These are phyloP conservation scores for Gnathonemus longibarbis DNA, from an alignment of 2,113 vertebrate species.

Conservation along the genomic window DNA sequence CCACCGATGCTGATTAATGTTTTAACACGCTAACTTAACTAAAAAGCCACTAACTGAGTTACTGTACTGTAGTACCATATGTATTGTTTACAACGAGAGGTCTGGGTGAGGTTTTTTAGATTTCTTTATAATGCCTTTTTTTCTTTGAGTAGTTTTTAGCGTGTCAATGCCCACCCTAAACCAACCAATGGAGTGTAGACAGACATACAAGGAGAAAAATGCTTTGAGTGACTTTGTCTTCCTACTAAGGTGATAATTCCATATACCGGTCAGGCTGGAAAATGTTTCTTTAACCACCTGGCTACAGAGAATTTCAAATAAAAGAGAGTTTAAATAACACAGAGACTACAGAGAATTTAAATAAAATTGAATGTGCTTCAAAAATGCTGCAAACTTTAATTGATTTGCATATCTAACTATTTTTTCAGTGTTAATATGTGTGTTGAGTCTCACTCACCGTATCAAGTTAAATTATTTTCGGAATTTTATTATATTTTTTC, in stretches of 20 bases:
- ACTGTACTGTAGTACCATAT: neutral
- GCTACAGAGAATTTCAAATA: neutral
- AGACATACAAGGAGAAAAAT: neutral
- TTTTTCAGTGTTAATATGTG: neutral
- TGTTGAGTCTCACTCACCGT: neutral
- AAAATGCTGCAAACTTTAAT: neutral
- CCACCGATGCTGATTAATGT: neutral
- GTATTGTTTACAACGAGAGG: neutral
- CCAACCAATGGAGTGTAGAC: neutral
- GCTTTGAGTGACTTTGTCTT: constrained; percentile 36
- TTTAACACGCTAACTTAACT: neutral
- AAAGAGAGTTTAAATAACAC: too few relatives aligned
- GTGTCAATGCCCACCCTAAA: neutral
- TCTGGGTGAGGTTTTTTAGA: neutral
- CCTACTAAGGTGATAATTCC: constrained; percentile 27
- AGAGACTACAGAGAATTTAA: neutral
- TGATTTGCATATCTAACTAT: neutral
- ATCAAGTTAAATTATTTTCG: neutral
- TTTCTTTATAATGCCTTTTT: neutral
- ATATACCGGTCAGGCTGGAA: constrained; percentile 15
- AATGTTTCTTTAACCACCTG: constrained; percentile 44
- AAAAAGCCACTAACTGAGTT: neutral
- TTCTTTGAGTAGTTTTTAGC: neutral
- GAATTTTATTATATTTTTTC: neutral
- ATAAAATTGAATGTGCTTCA: neutral